These are phyloP conservation scores for Balaeniceps rex DNA, from an alignment of 2,113 vertebrate genomes.

Conservation along the genomic window DNA sequence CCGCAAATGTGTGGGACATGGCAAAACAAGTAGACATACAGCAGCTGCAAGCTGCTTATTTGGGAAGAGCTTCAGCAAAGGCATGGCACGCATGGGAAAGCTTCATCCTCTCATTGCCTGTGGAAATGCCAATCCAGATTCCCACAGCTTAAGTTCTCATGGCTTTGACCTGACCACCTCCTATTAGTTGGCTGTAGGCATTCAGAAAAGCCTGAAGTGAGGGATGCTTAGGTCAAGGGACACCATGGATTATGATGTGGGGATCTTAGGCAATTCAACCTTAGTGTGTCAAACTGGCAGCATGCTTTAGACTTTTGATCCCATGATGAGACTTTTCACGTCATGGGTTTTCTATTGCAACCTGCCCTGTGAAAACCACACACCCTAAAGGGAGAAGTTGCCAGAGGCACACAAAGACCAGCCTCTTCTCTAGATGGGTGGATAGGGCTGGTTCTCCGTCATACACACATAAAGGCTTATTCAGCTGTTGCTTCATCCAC, in stretches of 20 bases:
- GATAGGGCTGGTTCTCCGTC: not conserved
- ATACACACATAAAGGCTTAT: not conserved
- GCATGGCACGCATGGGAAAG: not conserved
- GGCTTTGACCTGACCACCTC: not conserved
- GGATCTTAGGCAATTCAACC: not conserved
- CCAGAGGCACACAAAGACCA: not conserved
- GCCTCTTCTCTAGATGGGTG: not conserved
- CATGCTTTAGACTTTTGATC: not conserved
- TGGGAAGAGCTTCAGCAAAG: not conserved
- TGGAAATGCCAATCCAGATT: not conserved
- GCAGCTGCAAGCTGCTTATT: not conserved
- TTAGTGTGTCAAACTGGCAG: not conserved
- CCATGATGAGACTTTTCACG: not conserved
- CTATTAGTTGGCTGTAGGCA: not conserved
- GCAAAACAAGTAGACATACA: not conserved
- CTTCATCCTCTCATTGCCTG: not conserved
- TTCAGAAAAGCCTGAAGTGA: not conserved
- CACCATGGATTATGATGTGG: not conserved
- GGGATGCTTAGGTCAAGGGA: not conserved
- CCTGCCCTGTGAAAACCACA: not conserved
- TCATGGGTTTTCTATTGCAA: not conserved
- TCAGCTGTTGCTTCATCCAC: not conserved
- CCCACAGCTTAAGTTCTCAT: not conserved
- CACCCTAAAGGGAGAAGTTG: not conserved
- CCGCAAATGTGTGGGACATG: not conserved